Base-by-base conservation (phyloP, 2,113 vertebrate species). In the Butorides virescens region DNA sequence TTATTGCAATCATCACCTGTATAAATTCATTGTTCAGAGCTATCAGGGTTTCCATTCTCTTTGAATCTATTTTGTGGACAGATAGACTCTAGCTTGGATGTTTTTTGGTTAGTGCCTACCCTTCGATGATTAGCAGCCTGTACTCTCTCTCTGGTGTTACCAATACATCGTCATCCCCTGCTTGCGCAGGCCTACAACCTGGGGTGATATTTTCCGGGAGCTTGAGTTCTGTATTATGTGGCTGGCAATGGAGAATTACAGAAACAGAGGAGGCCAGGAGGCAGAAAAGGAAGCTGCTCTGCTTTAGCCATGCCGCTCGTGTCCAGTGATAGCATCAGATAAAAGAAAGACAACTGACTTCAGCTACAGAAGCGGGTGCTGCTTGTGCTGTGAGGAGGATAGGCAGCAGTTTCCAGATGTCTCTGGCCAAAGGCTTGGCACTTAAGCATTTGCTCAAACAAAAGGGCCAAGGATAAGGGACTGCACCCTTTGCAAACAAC, bases 401-500 rank as follows among this genome's bases (percentile, higher is more conserved):
- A 81, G 66, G 87, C 83, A 93, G 83, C 84, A 93, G 58, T 86
- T 95, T 83, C 92, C 95, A 96, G 94, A 95, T 95, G 89, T 95
- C 87, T 94, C 84, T 88, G 91, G 80, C 95, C 88, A 78, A 90
- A 96, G 96, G 92, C 95, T 95, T 95, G 95, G 95, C 92, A 90
- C 89, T 97, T 82, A 95, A 95, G 58, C 89, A 93, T 92, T 95
- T 92, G n/a, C 87, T 95, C 85, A 95, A 97, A 97, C 91, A 97
- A 97, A 95, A 95, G 94, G 94, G 92, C 94, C 92, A 96, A 94
- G 92, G 95, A 95, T 95, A 95, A 95, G 95, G 96, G 89, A 93
- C 96, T 97, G 92, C 95, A 90, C 95, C 94, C 89, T 96, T 96
- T 73, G 87, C 95, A 97, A 97, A 96, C 94, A 97, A 26, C 86